These are phyloP conservation scores for Chymomyza costata DNA, from an alignment of 1,140 invertebrate species.

Conservation along the genomic window DNA sequence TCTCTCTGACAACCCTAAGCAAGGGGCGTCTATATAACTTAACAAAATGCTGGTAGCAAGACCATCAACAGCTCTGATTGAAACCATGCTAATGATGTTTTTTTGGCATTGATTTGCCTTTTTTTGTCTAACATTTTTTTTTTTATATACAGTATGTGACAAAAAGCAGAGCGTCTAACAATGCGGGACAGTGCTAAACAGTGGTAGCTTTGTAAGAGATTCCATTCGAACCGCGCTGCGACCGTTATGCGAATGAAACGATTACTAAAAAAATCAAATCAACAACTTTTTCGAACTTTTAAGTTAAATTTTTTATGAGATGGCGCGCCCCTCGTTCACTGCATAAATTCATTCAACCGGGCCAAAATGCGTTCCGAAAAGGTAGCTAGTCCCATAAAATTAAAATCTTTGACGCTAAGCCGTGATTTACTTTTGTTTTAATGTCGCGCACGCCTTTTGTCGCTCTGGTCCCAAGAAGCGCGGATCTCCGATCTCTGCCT, in stretches of 20 bases:
- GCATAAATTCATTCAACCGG: slow-evolving; percentile 66
- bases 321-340: slow-evolving; percentile 49
- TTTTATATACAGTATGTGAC: slow-evolving; percentile 16
- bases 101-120: slow-evolving; percentile 51
- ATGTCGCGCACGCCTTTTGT: slow-evolving; percentile 39
- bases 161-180: slow-evolving; percentile 31
- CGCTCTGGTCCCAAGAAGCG: too few species aligned
- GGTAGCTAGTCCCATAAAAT: slow-evolving; percentile 65
- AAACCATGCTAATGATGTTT: slow-evolving; percentile 66
- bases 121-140: slow-evolving; percentile 17
- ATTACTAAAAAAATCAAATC: not conserved
- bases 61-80: slow-evolving; percentile 64
- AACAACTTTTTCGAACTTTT: slow-evolving; percentile 38
- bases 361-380: slow-evolving; percentile 27
- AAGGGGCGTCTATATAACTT: too few species aligned
- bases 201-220: too few species aligned
- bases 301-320: slow-evolving; percentile 53
- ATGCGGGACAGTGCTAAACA: slow-evolving; percentile 43
- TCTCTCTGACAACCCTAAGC: too few species aligned
- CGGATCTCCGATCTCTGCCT: slow-evolving; percentile 14
- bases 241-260: slow-evolving; percentile 4
- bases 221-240: too few species aligned
- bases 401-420: slow-evolving; percentile 73
- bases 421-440: slow-evolving; percentile 74
- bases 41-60: slow-evolving; percentile 58